Percentiles rank a stretch among this genome's conserved stretches.
These are phyloP conservation scores for Pogonus chalceus DNA, from an alignment of 1,140 invertebrate genomes.

Conservation along the genomic window DNA sequence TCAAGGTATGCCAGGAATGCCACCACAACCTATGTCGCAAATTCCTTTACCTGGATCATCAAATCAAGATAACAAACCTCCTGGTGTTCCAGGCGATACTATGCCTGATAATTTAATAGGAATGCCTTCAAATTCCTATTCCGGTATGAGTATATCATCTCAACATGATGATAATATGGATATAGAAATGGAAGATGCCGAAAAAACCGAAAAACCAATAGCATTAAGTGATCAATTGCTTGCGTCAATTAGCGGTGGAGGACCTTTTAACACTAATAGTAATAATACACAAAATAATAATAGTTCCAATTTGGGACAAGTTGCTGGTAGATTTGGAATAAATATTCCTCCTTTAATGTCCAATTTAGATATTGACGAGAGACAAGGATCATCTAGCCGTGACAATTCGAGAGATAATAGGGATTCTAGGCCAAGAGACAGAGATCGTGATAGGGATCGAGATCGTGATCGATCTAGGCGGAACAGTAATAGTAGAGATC, in stretches of 20 bases:
- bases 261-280: too few species aligned
- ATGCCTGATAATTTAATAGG: conserved; percentile 30
- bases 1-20: conserved; percentile 20
- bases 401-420: conserved; percentile 20
- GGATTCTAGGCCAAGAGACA: conserved; percentile 22
- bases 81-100: conserved; percentile 14
- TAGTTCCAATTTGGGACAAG: conserved; percentile 11
- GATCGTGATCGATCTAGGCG: conserved; percentile 23
- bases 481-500: conserved; percentile 30
- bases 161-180: conserved; percentile 52
- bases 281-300: conserved; percentile 11
- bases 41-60: conserved; percentile 9
- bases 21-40: conserved; percentile 19
- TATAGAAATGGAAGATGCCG: conserved; percentile 50
- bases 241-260: conserved; percentile 24
- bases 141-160: background rate
- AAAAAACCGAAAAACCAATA: conserved; percentile 21
- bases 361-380: conserved; percentile 21
- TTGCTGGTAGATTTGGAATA: conserved; percentile 11
- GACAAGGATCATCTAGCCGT: conserved; percentile 16
- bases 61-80: conserved; percentile 1
- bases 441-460: conserved; percentile 20
- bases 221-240: conserved; percentile 28
- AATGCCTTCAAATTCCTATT: conserved; percentile 36
- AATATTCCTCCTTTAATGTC: conserved; percentile 6